Percentiles rank a stretch among this genome's conserved stretches.
Evolutionary conservation across 2,797 vertebrate species (phyloP).

Genomic region (Danio kyathit): DNA sequence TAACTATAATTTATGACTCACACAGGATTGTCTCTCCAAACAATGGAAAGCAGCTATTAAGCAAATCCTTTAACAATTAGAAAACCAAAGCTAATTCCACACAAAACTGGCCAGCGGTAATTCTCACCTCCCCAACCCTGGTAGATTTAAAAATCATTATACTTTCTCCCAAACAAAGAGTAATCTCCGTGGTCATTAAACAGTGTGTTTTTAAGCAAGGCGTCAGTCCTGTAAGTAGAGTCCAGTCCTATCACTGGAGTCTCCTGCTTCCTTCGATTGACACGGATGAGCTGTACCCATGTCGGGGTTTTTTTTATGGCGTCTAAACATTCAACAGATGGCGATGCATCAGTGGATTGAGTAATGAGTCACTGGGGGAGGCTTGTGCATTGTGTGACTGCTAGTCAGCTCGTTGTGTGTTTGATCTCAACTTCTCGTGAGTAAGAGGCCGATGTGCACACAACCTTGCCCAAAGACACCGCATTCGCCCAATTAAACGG

Average conservation of each 20-base stretch:
- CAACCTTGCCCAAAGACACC: conserved; percentile 26
- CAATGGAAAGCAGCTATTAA: conserved; percentile 24
- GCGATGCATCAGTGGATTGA: conserved; percentile 57
- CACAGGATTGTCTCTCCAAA: conserved; percentile 12
- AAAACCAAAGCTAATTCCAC: neutral
- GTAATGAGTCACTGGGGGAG: conserved; percentile 58
- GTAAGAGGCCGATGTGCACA: neutral
- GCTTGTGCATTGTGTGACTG: conserved; percentile 22
- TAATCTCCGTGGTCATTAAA: conserved; percentile 9
- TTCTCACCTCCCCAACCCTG: conserved; percentile 10
- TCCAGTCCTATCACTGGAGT: neutral
- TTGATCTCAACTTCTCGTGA: conserved; percentile 47
- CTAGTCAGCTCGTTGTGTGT: conserved; percentile 39
- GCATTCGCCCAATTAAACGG: conserved; percentile 22
- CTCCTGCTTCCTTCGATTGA: conserved; percentile 47
- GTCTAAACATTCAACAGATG: conserved; percentile 60
- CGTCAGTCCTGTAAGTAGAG: conserved; percentile 6
- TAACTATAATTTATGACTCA: conserved; percentile 36
- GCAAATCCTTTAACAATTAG: conserved; percentile 37
- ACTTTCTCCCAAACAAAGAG: conserved; percentile 1
- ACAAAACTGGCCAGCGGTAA: neutral
- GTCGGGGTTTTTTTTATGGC: conserved; percentile 32
- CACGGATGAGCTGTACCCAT: conserved; percentile 27
- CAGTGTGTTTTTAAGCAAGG: conserved; percentile 24
- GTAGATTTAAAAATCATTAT: conserved; percentile 27